phyloP scores from a whole-genome alignment of 2,888 invertebrate genomes.

The Heliconius erato region DNA sequence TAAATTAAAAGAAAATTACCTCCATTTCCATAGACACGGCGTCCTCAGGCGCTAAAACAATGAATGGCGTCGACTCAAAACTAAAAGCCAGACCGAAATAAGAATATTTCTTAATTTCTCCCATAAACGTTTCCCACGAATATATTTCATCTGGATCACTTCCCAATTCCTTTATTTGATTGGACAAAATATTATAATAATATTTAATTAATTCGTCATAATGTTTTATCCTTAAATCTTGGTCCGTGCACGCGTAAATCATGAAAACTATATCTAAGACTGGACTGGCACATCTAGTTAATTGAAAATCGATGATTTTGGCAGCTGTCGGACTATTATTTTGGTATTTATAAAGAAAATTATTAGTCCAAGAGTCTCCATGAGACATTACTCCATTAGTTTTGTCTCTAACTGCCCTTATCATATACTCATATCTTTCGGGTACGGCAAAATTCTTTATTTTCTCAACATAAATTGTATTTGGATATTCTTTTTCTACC shows the following conservation, averaged over 20 bases:
- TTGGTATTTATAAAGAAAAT: conserved; percentile 86
- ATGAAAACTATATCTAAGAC: conserved; percentile 86
- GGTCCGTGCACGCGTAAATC: conserved; percentile 86
- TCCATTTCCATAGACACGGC: conserved; percentile 86
- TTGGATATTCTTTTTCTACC: conserved; percentile 87
- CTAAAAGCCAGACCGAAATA: conserved; percentile 86
- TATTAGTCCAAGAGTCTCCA: conserved; percentile 92
- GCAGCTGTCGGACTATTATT: conserved; percentile 68
- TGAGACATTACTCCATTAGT: conserved; percentile 87
- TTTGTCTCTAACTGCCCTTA: conserved; percentile 69
- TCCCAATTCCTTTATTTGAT: conserved; percentile 85
- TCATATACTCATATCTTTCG: conserved; percentile 81
- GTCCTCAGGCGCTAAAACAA: conserved; percentile 85
- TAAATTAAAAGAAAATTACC: conserved; percentile 59
- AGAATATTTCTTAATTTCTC: conserved; percentile 85
- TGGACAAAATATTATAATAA: conserved; percentile 86
- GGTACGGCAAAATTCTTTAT: conserved; percentile 83
- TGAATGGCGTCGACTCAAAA: conserved; percentile 86
- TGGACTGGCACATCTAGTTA: conserved; percentile 86
- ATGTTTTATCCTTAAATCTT: conserved; percentile 83
- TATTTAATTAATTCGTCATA: conserved; percentile 86
- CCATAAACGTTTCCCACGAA: conserved; percentile 78
- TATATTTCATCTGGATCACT: conserved; percentile 86
- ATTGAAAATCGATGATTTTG: conserved; percentile 90
- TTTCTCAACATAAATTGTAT: conserved; percentile 85